Evolutionary conservation across 2,888 invertebrate genomes (phyloP).

Genomic region (Tipula helvola): DNA sequence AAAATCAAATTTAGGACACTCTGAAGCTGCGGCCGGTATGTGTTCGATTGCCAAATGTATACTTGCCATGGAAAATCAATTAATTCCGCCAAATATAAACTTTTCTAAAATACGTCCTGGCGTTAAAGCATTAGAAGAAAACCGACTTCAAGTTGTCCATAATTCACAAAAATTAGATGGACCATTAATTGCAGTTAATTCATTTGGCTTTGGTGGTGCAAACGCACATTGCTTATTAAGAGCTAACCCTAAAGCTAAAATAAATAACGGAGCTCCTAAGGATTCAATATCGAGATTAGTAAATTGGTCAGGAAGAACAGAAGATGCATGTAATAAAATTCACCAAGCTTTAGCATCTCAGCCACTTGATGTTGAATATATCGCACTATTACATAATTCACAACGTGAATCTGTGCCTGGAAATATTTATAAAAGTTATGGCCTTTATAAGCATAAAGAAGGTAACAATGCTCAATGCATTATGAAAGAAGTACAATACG

Average conservation of each 20-base stretch:
- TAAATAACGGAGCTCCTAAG: slow-evolving; percentile 41
- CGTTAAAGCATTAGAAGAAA: slow-evolving; percentile 46
- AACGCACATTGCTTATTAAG: too few relatives aligned
- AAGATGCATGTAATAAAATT: slow-evolving; percentile 54
- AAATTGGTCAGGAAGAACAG: slow-evolving; percentile 65
- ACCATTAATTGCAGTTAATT: too few relatives aligned
- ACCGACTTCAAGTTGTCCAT: slow-evolving; percentile 57
- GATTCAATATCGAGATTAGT: slow-evolving; percentile 41
- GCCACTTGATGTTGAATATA: slow-evolving; percentile 37
- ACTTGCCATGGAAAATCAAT: too few relatives aligned
- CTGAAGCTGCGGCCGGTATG: slow-evolving; percentile 74
- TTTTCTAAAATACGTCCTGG: slow-evolving; percentile 49
- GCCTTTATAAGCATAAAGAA: slow-evolving; percentile 35
- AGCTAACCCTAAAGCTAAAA: slow-evolving; percentile 23
- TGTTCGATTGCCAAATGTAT: slow-evolving; percentile 50
- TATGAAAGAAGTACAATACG: slow-evolving; percentile 47
- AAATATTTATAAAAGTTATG: slow-evolving; percentile 65
- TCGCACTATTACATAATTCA: slow-evolving; percentile 46
- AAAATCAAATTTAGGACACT: slow-evolving; percentile 19
- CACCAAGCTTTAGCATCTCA: slow-evolving; percentile 44
- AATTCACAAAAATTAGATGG: slow-evolving; percentile 28
- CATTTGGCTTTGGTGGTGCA: too few relatives aligned
- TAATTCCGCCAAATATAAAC: slow-evolving; percentile 75
- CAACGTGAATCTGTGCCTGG: slow-evolving; percentile 45
- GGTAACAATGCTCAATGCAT: slow-evolving; percentile 24